phyloP scores from a whole-genome alignment of 2,113 vertebrate genomes.

The Anarrhichthys ocellatus region DNA sequence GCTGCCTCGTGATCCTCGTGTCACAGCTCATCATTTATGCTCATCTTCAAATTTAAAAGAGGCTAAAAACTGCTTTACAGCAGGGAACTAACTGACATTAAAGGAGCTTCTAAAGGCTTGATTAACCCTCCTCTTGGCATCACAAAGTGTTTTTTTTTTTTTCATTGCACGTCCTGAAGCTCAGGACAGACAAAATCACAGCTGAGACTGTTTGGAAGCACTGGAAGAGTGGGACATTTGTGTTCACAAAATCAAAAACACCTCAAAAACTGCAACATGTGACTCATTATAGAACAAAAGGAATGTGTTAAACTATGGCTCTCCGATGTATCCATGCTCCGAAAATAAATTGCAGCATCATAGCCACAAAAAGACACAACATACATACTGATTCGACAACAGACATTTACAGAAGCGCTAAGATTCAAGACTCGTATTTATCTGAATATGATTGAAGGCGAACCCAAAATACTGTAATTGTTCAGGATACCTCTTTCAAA shows the following conservation, averaged over 20 bases:
- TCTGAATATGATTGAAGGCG: not conserved
- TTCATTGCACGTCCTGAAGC: conserved; percentile 2
- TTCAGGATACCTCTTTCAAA: not conserved
- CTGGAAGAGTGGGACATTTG: not conserved
- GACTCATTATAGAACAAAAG: not conserved
- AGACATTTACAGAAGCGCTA: not conserved
- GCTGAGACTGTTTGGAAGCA: not conserved
- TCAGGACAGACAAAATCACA: not conserved
- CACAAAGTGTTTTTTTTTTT: not conserved
- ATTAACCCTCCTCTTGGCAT: not conserved
- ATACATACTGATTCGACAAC: not conserved
- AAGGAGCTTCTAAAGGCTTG: not conserved
- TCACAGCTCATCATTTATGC: not conserved
- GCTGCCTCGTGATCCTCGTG: not conserved
- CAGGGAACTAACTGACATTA: not conserved
- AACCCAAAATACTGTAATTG: not conserved
- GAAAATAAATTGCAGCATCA: not conserved
- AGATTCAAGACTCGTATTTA: not conserved
- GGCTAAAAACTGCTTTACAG: conserved; percentile 2
- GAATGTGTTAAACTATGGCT: not conserved
- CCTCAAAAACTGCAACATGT: not conserved
- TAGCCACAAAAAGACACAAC: not conserved
- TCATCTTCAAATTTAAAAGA: conserved; percentile 8
- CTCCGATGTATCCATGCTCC: not conserved
- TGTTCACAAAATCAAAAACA: not conserved